phyloP scores from a whole-genome alignment of 2,113 vertebrate genomes.

The Solea senegalensis region DNA sequence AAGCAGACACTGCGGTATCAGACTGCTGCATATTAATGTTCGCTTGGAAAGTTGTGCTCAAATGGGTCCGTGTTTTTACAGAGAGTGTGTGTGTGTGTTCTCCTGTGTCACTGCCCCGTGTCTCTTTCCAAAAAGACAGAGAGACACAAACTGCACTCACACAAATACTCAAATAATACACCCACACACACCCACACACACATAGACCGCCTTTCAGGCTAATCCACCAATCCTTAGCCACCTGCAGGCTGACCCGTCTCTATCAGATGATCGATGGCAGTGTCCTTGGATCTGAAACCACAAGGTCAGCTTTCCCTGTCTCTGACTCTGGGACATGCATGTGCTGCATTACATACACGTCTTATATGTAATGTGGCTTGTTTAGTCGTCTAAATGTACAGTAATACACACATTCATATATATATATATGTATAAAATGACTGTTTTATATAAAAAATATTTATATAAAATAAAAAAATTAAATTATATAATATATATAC shows the following conservation, averaged over 20 bases:
- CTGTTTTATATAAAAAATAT: too few species aligned
- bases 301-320: conserved; percentile 54
- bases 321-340: conserved; percentile 9
- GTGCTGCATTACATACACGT: neutral
- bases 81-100: conserved; percentile 9
- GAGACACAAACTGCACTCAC: neutral
- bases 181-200: neutral
- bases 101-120: neutral
- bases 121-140: conserved; percentile 13
- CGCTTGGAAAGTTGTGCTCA: conserved; percentile 43
- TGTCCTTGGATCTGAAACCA: conserved; percentile 60
- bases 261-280: conserved; percentile 57
- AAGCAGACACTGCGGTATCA: conserved; percentile 42
- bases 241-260: conserved; percentile 52
- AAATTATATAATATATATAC: too few species aligned
- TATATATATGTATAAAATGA: too few species aligned
- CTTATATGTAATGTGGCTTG: neutral
- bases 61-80: conserved; percentile 20
- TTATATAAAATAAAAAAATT: too few species aligned
- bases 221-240: conserved; percentile 39
- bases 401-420: neutral
- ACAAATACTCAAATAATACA: neutral
- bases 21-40: conserved; percentile 52
- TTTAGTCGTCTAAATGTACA: neutral
- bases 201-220: conserved; percentile 31